Base-by-base conservation (phyloP, 2,113 vertebrate species). In the Thunnus thynnus region DNA sequence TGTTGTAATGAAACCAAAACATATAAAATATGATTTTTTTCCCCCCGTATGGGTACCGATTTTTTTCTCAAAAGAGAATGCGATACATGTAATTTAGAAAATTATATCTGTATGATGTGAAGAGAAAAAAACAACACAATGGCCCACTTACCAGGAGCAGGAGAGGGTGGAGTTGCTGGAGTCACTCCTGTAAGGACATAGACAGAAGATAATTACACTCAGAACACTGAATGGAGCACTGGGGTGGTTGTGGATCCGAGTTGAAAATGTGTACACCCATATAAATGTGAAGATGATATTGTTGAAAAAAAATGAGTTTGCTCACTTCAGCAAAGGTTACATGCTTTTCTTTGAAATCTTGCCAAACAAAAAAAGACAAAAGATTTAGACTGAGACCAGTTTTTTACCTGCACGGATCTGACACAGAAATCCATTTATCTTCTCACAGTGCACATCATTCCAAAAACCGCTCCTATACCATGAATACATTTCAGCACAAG, bases 361-460 rank as follows among this genome's bases (percentile, higher is more conserved):
- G 36, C 9, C 36, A 41, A 41, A 7, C 22, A 58, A 32, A 62
- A 5, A 62, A 32, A 0, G 55, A 2, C 61, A 56, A 62, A 41
- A 13, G 27, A 30, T 30, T 41, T 41, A 7, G 44, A 27, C 20
- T 7, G 1, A 27, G 2, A 3, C 27, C 36, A 18, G 17, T 46
- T 27, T 64, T 51, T 27, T 95, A 97, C 97, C 97, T 96, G 92
- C 95, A 69, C 18, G 93, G 64, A 98, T 95, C 76, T 98, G 94
- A 84, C 97, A 98, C 70, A 96, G 89, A 96, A 96, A 98, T 50
- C 87, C 78, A 30, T 90, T 91, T 1, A 86, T 78, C 3, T 68
- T 89, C 65, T 96, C 95, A 88, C 97, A 98, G 52, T 96, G 95
- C 12, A 93, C 86, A 78, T 97, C 97, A 61, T 96, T 97, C 97